Percentiles rank a stretch among this genome's conserved stretches.
Evolutionary conservation across 2,797 vertebrate species (phyloP).

Genomic region (Mormyrus hasselquistii): DNA sequence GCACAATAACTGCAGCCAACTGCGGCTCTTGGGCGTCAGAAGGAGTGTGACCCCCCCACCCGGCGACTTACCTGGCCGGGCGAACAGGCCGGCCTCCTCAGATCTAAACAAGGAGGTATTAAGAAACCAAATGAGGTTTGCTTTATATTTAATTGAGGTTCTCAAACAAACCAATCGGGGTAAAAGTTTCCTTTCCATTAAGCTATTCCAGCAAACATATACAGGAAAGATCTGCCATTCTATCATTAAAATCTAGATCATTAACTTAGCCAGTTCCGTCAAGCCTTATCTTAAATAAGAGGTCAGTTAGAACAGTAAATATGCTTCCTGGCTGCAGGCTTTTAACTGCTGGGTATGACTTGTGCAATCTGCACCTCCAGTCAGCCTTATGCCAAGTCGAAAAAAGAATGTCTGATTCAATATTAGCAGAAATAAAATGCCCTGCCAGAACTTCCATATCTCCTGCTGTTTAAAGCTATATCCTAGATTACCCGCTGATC

Average conservation of each 20-base stretch:
- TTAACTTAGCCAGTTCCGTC: neutral
- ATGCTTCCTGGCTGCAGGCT: neutral
- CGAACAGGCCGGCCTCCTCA: neutral
- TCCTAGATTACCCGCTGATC: neutral
- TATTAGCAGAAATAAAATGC: slow-evolving; percentile 1
- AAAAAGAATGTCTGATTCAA: neutral
- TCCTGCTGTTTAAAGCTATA: neutral
- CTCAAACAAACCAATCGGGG: neutral
- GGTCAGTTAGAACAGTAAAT: neutral
- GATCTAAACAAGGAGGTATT: neutral
- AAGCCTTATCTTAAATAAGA: neutral
- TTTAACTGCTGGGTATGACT: neutral
- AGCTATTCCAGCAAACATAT: neutral
- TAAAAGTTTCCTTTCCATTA: neutral
- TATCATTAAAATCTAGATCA: neutral
- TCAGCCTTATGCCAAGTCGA: neutral
- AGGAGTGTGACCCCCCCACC: neutral
- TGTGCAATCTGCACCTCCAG: neutral
- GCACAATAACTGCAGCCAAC: neutral
- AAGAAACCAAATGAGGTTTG: neutral
- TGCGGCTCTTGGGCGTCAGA: neutral
- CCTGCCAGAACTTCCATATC: neutral
- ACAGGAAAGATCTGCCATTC: neutral
- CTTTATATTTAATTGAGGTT: neutral
- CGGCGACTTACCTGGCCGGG: neutral